Percentiles rank a stretch among this genome's conserved stretches.
Evolutionary conservation across 53 echinoderm and acorn worm genomes (phyloP).

Genomic region (Astropecten irregularis): DNA sequence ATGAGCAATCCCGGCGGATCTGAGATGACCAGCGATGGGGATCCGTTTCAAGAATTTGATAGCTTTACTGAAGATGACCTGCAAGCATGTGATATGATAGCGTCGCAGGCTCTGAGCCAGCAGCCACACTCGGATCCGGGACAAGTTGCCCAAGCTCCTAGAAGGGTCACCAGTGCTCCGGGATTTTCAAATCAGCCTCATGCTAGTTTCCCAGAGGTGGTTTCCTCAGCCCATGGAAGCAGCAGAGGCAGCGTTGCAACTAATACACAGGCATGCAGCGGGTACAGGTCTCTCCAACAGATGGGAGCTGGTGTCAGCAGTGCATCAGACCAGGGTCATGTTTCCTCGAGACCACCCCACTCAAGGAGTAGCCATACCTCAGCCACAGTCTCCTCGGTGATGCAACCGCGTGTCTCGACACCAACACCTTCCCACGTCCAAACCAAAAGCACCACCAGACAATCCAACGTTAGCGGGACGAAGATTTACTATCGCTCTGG

Average conservation of each 20-base stretch:
- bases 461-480: slow-evolving; percentile 18
- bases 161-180: slow-evolving; percentile 3
- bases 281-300: neutral
- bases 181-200: slow-evolving; percentile 1
- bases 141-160: neutral
- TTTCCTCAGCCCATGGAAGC: neutral
- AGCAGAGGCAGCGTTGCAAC: neutral
- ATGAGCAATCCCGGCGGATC: slow-evolving; percentile 15
- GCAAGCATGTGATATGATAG: slow-evolving; percentile 70
- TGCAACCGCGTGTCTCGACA: neutral
- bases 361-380: slow-evolving; percentile 22
- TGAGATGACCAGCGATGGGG: slow-evolving; percentile 42
- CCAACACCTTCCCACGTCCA: slow-evolving; percentile 8
- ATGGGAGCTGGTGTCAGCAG: neutral
- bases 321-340: neutral
- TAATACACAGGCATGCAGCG: neutral
- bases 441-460: slow-evolving; percentile 22
- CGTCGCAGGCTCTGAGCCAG: slow-evolving; percentile 87
- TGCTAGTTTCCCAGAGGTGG: neutral
- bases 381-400: neutral
- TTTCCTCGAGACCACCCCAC: slow-evolving; percentile 46
- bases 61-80: slow-evolving; percentile 90
- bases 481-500: slow-evolving; percentile 58
- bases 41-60: slow-evolving; percentile 90
- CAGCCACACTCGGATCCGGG: neutral